Conservation (phyloP, 2,113 vertebrate species). For the Clarias gariepinus region DNA sequence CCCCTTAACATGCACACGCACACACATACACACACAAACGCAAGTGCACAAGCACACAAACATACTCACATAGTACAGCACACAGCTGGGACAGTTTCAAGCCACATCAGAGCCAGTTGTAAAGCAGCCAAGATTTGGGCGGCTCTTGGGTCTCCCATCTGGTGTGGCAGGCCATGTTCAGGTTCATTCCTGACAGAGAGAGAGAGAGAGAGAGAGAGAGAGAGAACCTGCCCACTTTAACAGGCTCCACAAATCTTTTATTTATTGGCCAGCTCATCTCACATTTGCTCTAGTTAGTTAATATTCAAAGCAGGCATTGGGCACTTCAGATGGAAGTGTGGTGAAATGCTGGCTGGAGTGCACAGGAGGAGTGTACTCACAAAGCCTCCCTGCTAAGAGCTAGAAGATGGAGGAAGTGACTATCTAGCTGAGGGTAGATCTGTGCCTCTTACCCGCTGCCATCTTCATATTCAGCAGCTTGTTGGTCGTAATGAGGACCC, state of each 20-base stretch:
- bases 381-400: slow-evolving; percentile 54
- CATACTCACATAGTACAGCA: slow-evolving; percentile 44
- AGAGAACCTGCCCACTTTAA: slow-evolving; percentile 47
- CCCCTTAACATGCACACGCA: slow-evolving; percentile 19
- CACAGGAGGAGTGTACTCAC: slow-evolving; percentile 26
- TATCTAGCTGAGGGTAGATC: slow-evolving; percentile 50
- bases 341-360: slow-evolving; percentile 38
- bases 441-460: slow-evolving; percentile 59
- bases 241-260: slow-evolving; percentile 65
- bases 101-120: slow-evolving; percentile 64
- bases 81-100: slow-evolving; percentile 73
- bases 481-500: slow-evolving; percentile 68
- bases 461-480: slow-evolving; percentile 63
- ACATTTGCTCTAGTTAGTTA: slow-evolving; percentile 62
- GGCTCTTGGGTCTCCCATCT: slow-evolving; percentile 63
- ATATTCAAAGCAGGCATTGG: slow-evolving; percentile 63
- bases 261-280: slow-evolving; percentile 61
- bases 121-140: slow-evolving; percentile 63
- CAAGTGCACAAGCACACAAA: slow-evolving; percentile 35
- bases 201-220: slow-evolving; percentile 35
- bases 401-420: slow-evolving; percentile 60
- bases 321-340: slow-evolving; percentile 60
- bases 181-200: slow-evolving; percentile 42
- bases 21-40: slow-evolving; percentile 30
- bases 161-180: slow-evolving; percentile 51